Evolutionary conservation across 2,113 vertebrate species (phyloP), one percentile per base, ranked within the genome.

Genomic region (Oreocharis arfaki): DNA sequence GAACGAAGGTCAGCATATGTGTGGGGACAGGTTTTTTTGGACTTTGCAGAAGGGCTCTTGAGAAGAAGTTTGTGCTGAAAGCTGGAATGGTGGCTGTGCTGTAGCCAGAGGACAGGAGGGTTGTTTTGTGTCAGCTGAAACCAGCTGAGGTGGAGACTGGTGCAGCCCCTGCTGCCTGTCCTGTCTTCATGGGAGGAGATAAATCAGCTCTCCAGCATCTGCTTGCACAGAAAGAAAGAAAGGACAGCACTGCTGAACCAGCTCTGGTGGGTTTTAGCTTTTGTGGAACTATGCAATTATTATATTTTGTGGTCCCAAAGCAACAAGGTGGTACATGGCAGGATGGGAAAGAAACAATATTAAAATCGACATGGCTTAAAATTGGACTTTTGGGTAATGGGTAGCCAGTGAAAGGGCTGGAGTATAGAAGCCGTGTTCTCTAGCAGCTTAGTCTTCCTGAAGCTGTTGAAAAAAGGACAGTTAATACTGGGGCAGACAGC

Each of bases 1-100:
- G 23, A 52, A n/a, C 1, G 0, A 32, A 13, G 6, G 37, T 39
- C 39, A 39, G 55, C 3, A 1, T 33, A 3, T 52, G 32, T n/a
- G 55, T 73, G 24, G 30, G n/a, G 47, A 57, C 19, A 13, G 39
- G 12, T 46, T 64, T 59, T 81, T 46, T 64, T 49, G 22, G 70
- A 23, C 57, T 78, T 70, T 53, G 46, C 33, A 64, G 67, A 17
- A 69, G 8, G 4, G 9, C 21, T 78, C 14, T 52, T 35, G n/a
- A 49, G 19, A 82, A 50, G 35, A 56, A 53, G n/a, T 12, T 69
- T 56, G 19, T 79, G 33, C 44, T 83, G 57, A 63, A 50, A 50
- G 33, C 9, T 80, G 67, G 44, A 65, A 10, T n/a, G 27, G 17
- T 63, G 79, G 23, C n/a, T 49, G 10, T 41, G 56, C 42, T 77